These are phyloP conservation scores for Limnephilus marmoratus DNA, from an alignment of 2,888 invertebrate genomes.

Conservation along the genomic window DNA sequence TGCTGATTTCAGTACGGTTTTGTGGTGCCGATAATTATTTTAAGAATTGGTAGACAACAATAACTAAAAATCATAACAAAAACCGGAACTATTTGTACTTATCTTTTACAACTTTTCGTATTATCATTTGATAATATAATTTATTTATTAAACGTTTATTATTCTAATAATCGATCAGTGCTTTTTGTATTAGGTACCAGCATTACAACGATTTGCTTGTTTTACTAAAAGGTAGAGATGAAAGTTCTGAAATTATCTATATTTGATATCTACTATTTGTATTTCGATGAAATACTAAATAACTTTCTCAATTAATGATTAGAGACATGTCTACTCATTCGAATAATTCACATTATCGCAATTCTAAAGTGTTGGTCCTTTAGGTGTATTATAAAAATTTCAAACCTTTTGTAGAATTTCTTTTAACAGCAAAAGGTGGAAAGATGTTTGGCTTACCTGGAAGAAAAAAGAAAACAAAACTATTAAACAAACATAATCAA, in stretches of 20 bases:
- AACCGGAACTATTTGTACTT: no score
- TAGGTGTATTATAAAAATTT: neutral
- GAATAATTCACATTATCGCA: no score
- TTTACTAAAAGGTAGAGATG: neutral
- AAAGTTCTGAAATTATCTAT: neutral
- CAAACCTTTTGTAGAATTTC: neutral
- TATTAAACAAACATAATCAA: no score
- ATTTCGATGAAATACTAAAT: neutral
- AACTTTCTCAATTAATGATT: neutral
- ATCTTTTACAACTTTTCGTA: no score
- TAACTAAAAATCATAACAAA: no score
- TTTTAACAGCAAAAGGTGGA: neutral
- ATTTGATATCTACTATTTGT: neutral
- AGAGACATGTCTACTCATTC: no score
- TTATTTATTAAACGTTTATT: no score
- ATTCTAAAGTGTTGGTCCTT: no score
- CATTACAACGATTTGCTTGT: neutral
- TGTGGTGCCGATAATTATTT: neutral
- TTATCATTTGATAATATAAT: neutral
- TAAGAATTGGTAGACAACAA: no score
- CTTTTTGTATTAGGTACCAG: no score
- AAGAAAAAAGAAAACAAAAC: neutral
- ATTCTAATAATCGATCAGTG: no score
- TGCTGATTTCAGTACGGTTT: neutral
- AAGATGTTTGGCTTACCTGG: neutral